These are phyloP conservation scores for Ondatra zibethicus DNA, from an alignment of 2,113 vertebrate genomes.

Conservation along the genomic window DNA sequence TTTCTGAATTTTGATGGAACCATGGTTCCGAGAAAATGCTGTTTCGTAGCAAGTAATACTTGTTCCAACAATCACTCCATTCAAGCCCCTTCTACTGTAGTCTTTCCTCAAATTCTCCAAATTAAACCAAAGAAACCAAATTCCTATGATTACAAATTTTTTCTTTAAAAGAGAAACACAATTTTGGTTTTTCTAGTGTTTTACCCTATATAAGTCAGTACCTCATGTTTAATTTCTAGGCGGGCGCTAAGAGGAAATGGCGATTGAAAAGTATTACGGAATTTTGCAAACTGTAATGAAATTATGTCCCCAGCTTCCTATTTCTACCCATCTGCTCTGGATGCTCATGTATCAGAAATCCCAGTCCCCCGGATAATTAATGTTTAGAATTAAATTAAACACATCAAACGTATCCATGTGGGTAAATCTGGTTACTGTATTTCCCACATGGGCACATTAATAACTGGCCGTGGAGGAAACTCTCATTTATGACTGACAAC, in stretches of 20 bases:
- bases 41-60: constrained; percentile 26
- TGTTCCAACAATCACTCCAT: constrained; percentile 44
- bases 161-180: constrained; percentile 32
- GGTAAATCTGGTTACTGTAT: neutral
- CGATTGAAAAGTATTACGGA: neutral
- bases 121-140: constrained; percentile 56
- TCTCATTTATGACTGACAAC: neutral
- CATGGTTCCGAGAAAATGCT: constrained; percentile 37
- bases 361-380: constrained; percentile 20
- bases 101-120: constrained; percentile 30
- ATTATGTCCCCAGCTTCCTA: constrained; percentile 33
- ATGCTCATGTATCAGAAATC: constrained; percentile 59
- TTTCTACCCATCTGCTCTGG: constrained; percentile 42
- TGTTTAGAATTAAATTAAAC: constrained; percentile 50
- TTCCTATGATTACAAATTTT: neutral
- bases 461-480: constrained; percentile 1
- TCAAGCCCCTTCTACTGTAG: constrained; percentile 40
- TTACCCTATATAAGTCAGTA: constrained; percentile 41
- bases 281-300: constrained; percentile 64
- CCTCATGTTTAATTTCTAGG: constrained; percentile 65
- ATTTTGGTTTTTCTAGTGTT: constrained; percentile 45
- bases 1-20: neutral
- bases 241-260: constrained; percentile 48
- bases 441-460: neutral
- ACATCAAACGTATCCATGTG: constrained; percentile 48